Base-by-base conservation (phyloP, 2,113 vertebrate genomes). In the Strix uralensis region DNA sequence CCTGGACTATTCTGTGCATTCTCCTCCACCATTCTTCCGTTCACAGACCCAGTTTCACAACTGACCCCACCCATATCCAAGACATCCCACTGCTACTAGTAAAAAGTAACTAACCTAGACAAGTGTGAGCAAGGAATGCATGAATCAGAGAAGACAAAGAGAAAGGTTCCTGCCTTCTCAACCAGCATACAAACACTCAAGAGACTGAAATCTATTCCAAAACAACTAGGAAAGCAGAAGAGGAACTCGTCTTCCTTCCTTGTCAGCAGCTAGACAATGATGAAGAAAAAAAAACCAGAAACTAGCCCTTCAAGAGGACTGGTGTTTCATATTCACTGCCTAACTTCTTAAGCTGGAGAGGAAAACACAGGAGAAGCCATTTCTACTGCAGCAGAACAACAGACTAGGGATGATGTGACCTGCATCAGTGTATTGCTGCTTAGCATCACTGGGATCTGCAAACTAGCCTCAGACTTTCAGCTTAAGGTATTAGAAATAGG, bases 251-350 rank as follows among this genome's bases (percentile, higher is more conserved):
- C 13, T 44, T 46, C n/a, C 46, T 58, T 81, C 30, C 34, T 18
- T 18, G 7, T n/a, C 62, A 90, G 62, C 36, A 88, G 78, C 30
- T 16, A 36, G 40, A 47, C 23, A 71, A 7, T 0, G 1, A 67
- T 0, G 29, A 90, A 62, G 38, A 87, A 8, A 42, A 26, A 26
- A 71, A 69, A 71, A 27, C 30, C 11, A 32, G 36, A 69, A 26
- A 9, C 30, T 5, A 44, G 29, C 17, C 63, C 30, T 29, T 40
- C 38, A 38, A 34, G 13, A 46, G 13, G 42, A 38, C 14, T 52
- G 4, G 5, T 8, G 11, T 8, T 82, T 63, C 18, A 34, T 0
- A 0, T 29, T 55, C 13, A 7, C 52, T 0, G 0, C 7, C 1
- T 25, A 2, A 27, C 13, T 58, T n/a, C 13, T 22, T 34, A 3